phyloP scores from a whole-genome alignment of 1,140 invertebrate species.

The silkworm (Bombyx mori) region DNA sequence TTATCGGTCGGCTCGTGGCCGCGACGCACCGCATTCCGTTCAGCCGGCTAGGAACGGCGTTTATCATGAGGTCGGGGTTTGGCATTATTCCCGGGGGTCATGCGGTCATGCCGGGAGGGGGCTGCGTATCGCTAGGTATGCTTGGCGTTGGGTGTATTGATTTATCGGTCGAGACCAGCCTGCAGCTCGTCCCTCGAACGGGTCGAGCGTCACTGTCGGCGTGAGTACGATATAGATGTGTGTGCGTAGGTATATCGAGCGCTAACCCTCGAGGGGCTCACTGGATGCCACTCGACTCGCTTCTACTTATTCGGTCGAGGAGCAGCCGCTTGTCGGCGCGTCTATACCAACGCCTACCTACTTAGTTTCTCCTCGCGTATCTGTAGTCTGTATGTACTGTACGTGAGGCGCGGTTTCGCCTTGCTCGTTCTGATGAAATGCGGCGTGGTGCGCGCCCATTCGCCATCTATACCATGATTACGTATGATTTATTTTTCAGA shows the following conservation, averaged over 20 bases:
- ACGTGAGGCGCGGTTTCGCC: slow-evolving; percentile 57
- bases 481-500: slow-evolving; percentile 69
- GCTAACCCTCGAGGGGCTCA: slow-evolving; percentile 66
- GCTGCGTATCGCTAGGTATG: slow-evolving; percentile 44
- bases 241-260: slow-evolving; percentile 64
- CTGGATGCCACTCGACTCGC: slow-evolving; percentile 66
- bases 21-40: slow-evolving; percentile 60
- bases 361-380: slow-evolving; percentile 63
- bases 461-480: slow-evolving; percentile 47
- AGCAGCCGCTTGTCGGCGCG: slow-evolving; percentile 55
- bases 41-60: slow-evolving; percentile 54
- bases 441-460: slow-evolving; percentile 37
- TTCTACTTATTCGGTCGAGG: slow-evolving; percentile 66
- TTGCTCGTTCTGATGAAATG: slow-evolving; percentile 58
- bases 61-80: slow-evolving; percentile 54
- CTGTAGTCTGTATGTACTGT: slow-evolving; percentile 29
- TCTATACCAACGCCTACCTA: slow-evolving; percentile 64
- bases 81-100: slow-evolving; percentile 61
- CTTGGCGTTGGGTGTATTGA: slow-evolving; percentile 63
- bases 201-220: slow-evolving; percentile 54
- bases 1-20: slow-evolving; percentile 63
- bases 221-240: slow-evolving; percentile 53
- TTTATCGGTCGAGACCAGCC: slow-evolving; percentile 67
- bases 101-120: slow-evolving; percentile 50
- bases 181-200: slow-evolving; percentile 55